Conservation (phyloP, 1,140 invertebrate species). For the Telenomus remus region DNA sequence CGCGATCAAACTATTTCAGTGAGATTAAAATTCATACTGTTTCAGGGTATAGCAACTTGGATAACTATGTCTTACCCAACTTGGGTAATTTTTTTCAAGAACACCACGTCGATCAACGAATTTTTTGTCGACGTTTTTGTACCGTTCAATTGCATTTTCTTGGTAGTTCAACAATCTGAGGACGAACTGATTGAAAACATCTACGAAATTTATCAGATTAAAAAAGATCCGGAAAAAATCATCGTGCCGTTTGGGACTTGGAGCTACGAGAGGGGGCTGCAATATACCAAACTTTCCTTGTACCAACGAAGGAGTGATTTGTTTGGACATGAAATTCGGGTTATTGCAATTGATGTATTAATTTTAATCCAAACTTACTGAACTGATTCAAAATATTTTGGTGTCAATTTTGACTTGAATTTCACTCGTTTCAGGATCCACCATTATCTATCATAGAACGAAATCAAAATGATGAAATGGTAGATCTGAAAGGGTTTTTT, state of each 20-base stretch:
- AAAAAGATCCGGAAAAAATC: conserved; percentile 56
- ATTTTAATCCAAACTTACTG: conserved; percentile 5
- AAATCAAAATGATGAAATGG: conserved; percentile 56
- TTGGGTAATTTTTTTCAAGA: too few species aligned
- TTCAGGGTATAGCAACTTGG: conserved; percentile 62
- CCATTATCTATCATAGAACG: conserved; percentile 64
- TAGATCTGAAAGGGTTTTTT: conserved; percentile 68
- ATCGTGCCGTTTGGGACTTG: conserved; percentile 60
- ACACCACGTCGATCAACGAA: too few species aligned
- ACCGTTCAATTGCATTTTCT: conserved; percentile 41
- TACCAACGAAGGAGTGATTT: conserved; percentile 69
- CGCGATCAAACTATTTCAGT: too few species aligned
- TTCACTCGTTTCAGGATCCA: conserved; percentile 63
- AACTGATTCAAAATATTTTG: background rate
- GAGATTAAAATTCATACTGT: background rate
- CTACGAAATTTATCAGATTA: conserved; percentile 67
- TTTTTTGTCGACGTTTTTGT: too few species aligned
- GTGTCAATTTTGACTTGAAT: background rate
- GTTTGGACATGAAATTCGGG: conserved; percentile 64
- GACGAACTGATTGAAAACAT: conserved; percentile 52
- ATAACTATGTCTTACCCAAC: conserved; percentile 9
- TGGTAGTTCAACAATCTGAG: conserved; percentile 52
- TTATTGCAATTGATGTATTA: conserved; percentile 63
- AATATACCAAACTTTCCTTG: conserved; percentile 54
- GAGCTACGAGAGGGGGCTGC: conserved; percentile 53